phyloP scores from a whole-genome alignment of 2,888 invertebrate species.

The Agrochola litura region DNA sequence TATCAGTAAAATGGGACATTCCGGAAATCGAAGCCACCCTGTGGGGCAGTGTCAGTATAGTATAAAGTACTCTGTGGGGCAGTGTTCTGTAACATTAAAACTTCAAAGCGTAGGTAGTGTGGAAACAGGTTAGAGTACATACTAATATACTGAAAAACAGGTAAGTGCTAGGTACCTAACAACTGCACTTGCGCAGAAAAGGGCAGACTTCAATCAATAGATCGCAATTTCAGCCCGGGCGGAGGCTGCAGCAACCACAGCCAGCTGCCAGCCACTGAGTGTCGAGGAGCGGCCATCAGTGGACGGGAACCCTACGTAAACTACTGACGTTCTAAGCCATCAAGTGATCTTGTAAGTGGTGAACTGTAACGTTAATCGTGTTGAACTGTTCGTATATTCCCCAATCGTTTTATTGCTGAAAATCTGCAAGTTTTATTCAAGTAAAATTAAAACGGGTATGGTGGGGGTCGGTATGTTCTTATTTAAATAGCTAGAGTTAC shows the following conservation, averaged over 20 bases:
- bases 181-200: slow-evolving; percentile 52
- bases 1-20: no score
- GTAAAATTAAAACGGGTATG: neutral
- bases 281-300: neutral
- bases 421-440: neutral
- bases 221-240: slow-evolving; percentile 8
- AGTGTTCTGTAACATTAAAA: no score
- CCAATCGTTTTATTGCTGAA: neutral
- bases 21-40: no score
- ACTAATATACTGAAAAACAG: no score
- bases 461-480: neutral
- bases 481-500: neutral
- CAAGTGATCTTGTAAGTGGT: slow-evolving; percentile 18
- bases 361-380: neutral
- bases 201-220: slow-evolving; percentile 46
- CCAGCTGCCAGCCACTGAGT: slow-evolving; percentile 8
- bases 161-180: slow-evolving; percentile 7
- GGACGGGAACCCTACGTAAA: slow-evolving; percentile 7
- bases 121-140: slow-evolving; percentile 18
- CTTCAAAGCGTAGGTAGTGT: neutral
- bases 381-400: neutral
- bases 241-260: slow-evolving; percentile 28
- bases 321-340: neutral
- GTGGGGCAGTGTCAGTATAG: no score
- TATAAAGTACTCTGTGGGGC: no score